phyloP scores from a whole-genome alignment of 2,113 vertebrate species.

The Cacatua alba region DNA sequence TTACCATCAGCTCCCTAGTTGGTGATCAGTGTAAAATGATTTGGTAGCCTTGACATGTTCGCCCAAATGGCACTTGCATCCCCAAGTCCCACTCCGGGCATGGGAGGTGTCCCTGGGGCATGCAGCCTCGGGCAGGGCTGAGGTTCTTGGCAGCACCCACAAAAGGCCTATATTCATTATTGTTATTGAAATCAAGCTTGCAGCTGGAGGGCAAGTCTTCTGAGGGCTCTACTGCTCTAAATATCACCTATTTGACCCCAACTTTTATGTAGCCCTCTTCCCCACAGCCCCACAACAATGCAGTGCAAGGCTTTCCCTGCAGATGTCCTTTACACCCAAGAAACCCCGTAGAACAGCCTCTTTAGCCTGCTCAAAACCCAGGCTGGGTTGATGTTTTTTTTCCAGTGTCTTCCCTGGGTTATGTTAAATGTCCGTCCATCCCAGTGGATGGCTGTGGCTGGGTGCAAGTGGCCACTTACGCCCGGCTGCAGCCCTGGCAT shows the following conservation, averaged over 20 bases:
- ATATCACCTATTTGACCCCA: background rate
- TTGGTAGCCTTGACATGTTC: background rate
- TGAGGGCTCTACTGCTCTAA: background rate
- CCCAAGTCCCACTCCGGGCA: accelerated
- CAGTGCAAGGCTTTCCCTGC: accelerated
- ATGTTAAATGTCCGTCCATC: accelerated
- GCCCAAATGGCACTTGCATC: accelerated
- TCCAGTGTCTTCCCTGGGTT: accelerated
- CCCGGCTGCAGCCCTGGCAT: accelerated
- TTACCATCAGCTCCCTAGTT: background rate
- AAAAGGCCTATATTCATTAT: background rate
- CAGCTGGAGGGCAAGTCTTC: background rate
- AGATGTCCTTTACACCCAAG: background rate
- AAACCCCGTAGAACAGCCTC: background rate
- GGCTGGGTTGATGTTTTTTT: accelerated
- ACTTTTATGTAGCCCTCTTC: background rate
- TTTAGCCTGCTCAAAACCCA: background rate
- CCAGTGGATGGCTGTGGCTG: background rate
- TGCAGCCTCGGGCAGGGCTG: background rate
- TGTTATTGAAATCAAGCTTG: background rate
- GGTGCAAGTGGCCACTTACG: accelerated
- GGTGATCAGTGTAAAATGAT: background rate
- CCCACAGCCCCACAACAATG: accelerated
- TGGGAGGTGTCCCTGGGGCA: background rate
- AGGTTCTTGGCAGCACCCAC: background rate